A percentile compares a stretch with the other conserved stretches of the same genome.
phyloP scores from a whole-genome alignment of 2,113 vertebrate species.

The Hippolais icterina region DNA sequence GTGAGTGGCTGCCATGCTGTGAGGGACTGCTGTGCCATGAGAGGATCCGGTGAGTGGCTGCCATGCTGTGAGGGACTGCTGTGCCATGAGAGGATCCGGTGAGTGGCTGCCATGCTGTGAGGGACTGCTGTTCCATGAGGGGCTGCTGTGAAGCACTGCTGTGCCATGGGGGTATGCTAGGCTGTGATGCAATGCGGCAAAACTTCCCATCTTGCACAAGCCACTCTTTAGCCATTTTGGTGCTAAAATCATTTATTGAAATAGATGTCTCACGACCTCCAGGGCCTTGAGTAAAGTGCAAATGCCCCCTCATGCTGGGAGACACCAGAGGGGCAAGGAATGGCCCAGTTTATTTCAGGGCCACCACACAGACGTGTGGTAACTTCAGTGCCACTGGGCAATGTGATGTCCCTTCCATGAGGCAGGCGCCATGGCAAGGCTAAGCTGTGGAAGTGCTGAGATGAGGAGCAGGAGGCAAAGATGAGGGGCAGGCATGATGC shows the following conservation, averaged over 20 bases:
- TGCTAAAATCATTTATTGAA: neutral
- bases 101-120: neutral
- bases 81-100: fast-evolving
- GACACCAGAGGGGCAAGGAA: too few species aligned
- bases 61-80: neutral
- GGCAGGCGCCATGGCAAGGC: fast-evolving
- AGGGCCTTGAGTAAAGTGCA: fast-evolving
- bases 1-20: neutral
- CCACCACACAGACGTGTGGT: fast-evolving
- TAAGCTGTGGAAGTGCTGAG: neutral
- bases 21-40: too few species aligned
- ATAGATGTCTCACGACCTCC: neutral
- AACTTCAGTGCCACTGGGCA: neutral
- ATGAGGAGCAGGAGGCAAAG: neutral
- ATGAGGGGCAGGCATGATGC: neutral
- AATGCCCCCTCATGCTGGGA: neutral
- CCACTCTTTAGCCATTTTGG: neutral
- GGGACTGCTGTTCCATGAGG: too few species aligned
- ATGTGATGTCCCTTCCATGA: fast-evolving
- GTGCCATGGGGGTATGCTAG: too few species aligned
- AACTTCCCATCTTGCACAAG: neutral
- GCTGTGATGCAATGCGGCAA: neutral
- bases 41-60: neutral
- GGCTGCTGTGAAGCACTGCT: neutral
- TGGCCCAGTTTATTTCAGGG: fast-evolving